Evolutionary conservation across 2,888 invertebrate genomes (phyloP), one percentile per base, ranked within the genome.

Genomic region (Pseudolycoriella hygida): DNA sequence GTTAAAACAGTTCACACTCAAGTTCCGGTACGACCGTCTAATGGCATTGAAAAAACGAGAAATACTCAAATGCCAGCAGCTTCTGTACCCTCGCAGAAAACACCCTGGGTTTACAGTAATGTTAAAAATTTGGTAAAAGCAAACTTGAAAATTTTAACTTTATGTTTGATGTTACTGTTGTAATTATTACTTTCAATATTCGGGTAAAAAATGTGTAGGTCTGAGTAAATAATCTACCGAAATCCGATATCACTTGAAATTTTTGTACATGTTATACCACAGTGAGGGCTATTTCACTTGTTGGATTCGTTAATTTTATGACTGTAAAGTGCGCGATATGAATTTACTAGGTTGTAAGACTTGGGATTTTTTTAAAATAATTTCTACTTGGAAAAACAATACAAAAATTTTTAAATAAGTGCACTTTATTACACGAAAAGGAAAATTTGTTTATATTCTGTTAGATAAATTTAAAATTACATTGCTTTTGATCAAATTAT

Each of bases 31-130:
- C 34, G 34, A 43, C 49, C 57, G 32, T 55, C 57, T 8, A 58
- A 59, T 49, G 59, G 57, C 38, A 56, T 57, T 46, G 64, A 64
- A 37, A 62, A 59, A 50, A 52, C 54, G 42, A 54, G 59, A 48
- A 54, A 51, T 17, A 59, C 59, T 50, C 50, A 50, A 44, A 55
- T 57, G 34, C 54, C 61, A 44, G 56, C 57, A 20, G 34, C 34
- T 34, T 54, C 57, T 10, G 55, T 57, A 12, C 59, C 63, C 40
- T 60, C 64, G 43, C 58, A 58, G 11, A 56, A 57, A 44, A 57
- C 64, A 43, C 59, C 61, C n/a, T 60, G 63, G 58, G 54, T 58
- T 32, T 54, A 60, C 17, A 43, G 31, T 40, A 12, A 18, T 19
- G 40, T 40, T 17, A 10, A 19, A 18, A 18, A 34, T 10, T 14